Conservation (phyloP, 2,888 invertebrate genomes). For the Protonemura montana region DNA sequence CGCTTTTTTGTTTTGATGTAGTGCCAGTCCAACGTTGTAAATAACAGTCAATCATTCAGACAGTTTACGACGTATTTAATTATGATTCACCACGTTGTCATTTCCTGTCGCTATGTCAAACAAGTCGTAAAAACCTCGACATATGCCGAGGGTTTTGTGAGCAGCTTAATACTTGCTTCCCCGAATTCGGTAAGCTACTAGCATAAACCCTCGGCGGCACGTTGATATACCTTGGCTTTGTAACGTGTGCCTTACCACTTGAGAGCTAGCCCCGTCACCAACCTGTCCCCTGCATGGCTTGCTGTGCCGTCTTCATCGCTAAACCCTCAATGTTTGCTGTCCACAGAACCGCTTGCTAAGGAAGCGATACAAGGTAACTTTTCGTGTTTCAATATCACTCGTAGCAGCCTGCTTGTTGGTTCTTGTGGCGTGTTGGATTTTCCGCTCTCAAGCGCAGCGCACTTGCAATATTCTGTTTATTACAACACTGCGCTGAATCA, state of each 20-base stretch:
- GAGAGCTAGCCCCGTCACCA: neutral
- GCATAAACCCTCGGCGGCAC: neutral
- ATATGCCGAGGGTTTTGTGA: neutral
- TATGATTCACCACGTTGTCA: no score
- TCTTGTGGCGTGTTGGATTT: constrained; percentile 10
- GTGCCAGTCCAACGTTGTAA: no score
- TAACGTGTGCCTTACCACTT: neutral
- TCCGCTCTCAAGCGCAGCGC: no score
- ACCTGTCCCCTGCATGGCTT: neutral
- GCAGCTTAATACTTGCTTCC: neutral
- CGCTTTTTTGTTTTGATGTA: no score
- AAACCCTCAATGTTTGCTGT: constrained; percentile 47
- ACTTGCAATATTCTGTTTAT: no score
- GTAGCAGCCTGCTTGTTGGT: neutral
- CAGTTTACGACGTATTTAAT: no score
- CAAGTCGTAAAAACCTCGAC: neutral
- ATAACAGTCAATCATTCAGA: no score
- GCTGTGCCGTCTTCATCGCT: constrained; percentile 4
- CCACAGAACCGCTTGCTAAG: constrained; percentile 52
- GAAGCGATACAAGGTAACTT: constrained; percentile 52
- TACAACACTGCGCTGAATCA: no score
- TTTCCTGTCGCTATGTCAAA: no score
- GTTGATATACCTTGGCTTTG: no score
- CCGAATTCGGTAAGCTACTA: neutral
- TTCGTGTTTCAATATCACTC: neutral